Evolutionary conservation across 2,113 vertebrate genomes (phyloP), one percentile per base, ranked within the genome.

Genomic region (Hypocryptadius cinnamomeus): DNA sequence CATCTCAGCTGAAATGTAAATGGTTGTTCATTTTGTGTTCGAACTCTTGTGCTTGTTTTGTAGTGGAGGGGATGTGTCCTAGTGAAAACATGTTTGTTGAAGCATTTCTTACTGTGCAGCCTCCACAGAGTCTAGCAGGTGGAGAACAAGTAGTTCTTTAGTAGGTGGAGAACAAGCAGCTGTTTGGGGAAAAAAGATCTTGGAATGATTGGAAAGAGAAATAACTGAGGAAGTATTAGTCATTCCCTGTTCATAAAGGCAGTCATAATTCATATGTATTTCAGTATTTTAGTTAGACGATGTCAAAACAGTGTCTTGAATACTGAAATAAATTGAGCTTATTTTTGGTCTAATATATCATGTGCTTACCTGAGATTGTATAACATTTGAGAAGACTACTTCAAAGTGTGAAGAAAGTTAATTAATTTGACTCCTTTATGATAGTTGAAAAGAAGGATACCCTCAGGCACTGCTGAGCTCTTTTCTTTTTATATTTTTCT

Each of bases 141-240:
- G 0, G 39, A 84, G 57, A 83, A 39, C 61, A 89, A 79, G 37
- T 15, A 56, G 82, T 40, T 79, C 45, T 68, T 59, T 30, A 72
- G 70, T n/a, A 72, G 53, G 24, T 2, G 1, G 60, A 79, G 44
- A 84, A 59, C 51, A 91, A 72, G 66, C 21, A 50, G 61, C 60
- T 80, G 51, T 60, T 82, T 48, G 68, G 45, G 54, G 35, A 68
- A 79, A 84, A 85, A 86, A 33, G 28, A 31, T 94, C 23, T 71
- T 54, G 11, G 16, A 33, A 42, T 77, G 54, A 80, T 79, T 83
- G 79, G 85, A 93, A 91, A 77, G 78, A 89, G 71, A 85, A 92
- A 25, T 91, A 79, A 54, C 68, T 59, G 72, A 87, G 61, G 61
- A 95, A 95, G 70, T 72, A 18, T 85, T 93, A 93, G 61, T 92